Conservation (phyloP, 2,113 vertebrate genomes). For the Pongo pygmaeus region DNA sequence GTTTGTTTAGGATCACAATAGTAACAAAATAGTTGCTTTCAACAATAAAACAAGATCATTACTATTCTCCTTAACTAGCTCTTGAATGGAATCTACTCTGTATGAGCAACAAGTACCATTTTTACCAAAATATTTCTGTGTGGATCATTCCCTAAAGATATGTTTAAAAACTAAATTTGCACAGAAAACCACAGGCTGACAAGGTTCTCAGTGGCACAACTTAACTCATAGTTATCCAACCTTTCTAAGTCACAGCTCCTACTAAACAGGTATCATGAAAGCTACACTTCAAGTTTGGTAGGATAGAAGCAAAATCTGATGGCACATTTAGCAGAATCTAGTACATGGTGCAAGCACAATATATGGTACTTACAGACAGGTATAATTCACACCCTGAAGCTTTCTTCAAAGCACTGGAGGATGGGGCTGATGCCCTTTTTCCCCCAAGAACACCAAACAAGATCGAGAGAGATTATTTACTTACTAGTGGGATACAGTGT, state of each 20-base stretch:
- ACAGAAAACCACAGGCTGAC: not conserved
- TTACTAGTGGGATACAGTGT: not conserved
- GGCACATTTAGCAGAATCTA: not conserved
- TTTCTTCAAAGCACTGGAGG: not conserved
- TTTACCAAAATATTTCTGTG: not conserved
- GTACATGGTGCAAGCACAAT: not conserved
- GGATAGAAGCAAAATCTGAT: not conserved
- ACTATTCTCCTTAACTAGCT: not conserved
- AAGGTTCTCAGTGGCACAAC: not conserved
- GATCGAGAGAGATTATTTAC: not conserved
- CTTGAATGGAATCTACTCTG: not conserved
- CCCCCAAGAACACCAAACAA: not conserved
- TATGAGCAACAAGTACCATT: not conserved
- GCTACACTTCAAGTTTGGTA: not conserved
- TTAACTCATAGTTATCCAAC: not conserved
- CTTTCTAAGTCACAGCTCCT: not conserved
- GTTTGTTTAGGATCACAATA: not conserved
- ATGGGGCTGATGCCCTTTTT: not conserved
- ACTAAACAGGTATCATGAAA: not conserved
- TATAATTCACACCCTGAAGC: not conserved
- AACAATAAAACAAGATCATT: not conserved
- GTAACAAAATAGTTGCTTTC: not conserved
- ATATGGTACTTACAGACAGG: not conserved
- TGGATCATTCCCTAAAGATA: not conserved
- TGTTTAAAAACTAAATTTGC: not conserved